phyloP scores from a whole-genome alignment of 2,113 vertebrate species.

The Probosciger aterrimus region DNA sequence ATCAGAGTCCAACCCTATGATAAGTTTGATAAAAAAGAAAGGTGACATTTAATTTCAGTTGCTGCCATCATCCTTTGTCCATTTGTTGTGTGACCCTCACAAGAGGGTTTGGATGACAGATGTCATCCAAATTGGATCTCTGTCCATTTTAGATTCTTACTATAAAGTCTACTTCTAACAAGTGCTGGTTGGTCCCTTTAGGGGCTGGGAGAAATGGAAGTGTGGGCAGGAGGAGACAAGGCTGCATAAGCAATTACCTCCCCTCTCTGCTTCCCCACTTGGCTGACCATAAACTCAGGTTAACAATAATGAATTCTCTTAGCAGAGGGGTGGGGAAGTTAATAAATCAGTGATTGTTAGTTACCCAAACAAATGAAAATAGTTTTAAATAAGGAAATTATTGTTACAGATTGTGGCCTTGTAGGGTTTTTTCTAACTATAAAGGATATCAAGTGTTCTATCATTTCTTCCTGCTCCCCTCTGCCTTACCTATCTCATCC shows the following conservation, averaged over 20 bases:
- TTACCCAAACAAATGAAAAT: background rate
- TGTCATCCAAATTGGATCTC: background rate
- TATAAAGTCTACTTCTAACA: background rate
- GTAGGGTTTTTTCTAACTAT: background rate
- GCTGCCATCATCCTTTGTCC: background rate
- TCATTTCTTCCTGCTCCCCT: background rate
- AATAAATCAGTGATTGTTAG: constrained; percentile 31
- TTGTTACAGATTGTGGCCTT: background rate
- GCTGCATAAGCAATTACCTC: background rate
- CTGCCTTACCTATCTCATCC: background rate
- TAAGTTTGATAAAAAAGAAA: background rate
- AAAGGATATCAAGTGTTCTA: background rate
- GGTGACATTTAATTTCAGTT: background rate
- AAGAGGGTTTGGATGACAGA: background rate
- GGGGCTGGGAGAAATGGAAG: background rate
- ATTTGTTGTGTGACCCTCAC: background rate
- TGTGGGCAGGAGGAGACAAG: background rate
- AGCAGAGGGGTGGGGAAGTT: background rate
- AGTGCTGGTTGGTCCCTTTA: background rate
- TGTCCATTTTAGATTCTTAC: background rate
- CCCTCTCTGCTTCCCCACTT: background rate
- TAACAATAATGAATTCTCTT: background rate
- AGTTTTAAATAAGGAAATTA: constrained; percentile 3
- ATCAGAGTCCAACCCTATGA: background rate
- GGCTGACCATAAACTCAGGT: background rate